Evolutionary conservation across 2,797 vertebrate species (phyloP).

Genomic region (Danio tinwini): DNA sequence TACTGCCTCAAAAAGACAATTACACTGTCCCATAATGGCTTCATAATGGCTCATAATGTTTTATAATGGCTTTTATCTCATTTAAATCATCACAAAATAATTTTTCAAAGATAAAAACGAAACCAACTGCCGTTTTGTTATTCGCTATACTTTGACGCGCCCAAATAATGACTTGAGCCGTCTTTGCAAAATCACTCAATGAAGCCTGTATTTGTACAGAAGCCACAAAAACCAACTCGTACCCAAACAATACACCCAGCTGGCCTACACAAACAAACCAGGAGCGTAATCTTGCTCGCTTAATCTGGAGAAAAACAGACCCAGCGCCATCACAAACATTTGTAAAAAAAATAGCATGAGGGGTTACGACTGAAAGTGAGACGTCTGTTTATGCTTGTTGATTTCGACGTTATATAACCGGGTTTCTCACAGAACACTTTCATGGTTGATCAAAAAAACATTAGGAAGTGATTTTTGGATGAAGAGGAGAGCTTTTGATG

Average conservation of each 20-base stretch:
- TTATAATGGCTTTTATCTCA: neutral
- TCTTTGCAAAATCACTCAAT: neutral
- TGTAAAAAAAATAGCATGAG: conserved; percentile 32
- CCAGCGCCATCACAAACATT: conserved; percentile 25
- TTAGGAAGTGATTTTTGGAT: neutral
- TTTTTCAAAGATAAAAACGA: neutral
- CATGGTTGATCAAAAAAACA: neutral
- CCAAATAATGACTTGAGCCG: neutral
- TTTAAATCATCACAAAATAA: neutral
- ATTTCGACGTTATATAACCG: neutral
- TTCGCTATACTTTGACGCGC: neutral
- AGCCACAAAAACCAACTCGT: conserved; percentile 19
- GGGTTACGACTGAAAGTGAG: neutral
- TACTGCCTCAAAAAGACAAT: neutral
- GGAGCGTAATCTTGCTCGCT: conserved; percentile 3
- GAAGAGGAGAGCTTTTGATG: conserved; percentile 1
- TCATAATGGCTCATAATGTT: neutral
- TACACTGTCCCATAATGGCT: neutral
- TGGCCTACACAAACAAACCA: conserved; percentile 26
- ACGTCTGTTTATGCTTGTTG: conserved; percentile 16
- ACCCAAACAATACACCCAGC: conserved; percentile 13
- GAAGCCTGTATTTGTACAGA: conserved; percentile 29
- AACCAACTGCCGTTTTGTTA: neutral
- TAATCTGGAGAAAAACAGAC: conserved; percentile 44
- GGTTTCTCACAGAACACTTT: neutral